Base-by-base conservation (phyloP, 2,797 vertebrate genomes). In the Heterohyrax brucei region DNA sequence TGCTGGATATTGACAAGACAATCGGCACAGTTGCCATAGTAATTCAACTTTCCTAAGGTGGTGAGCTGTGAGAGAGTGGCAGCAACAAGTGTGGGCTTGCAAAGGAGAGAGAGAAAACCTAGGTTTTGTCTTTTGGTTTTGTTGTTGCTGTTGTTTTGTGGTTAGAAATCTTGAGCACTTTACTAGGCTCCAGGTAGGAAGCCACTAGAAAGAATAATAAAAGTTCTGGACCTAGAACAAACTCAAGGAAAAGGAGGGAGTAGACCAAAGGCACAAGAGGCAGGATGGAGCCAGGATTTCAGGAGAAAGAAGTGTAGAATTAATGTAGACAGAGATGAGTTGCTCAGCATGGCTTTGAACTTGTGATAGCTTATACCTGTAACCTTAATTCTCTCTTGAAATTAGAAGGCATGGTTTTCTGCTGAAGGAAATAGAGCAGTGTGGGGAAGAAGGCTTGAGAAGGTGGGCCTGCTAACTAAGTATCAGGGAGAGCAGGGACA, bases 331-430 rank as follows among this genome's bases (percentile, higher is more conserved):
- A 56, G 70, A 92, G 44, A 62, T 56, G 44, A 73, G 56, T 64
- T 79, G n/a, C 56, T 78, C 77, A 28, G 28, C 21, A 16, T 30
- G 87, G 12, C 64, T 89, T 84, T 89, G 39, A 73, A 89, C 30
- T 48, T 77, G 39, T 50, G 30, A 50, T 24, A 81, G n/a, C 3
- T 88, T 53, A 50, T 73, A 19, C 13, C 19, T 53, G 56, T 87
- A 44, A 64, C 22, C 56, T 87, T 64, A 56, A 64, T 77, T 76
- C 61, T 70, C 39, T 91, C 30, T 50, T 50, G 68, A 12, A 91
- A 76, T 76, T 91, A 82, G 70, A 30, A 59, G 75, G 28, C 59
- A 68, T 59, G 39, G 50, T 59, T 95, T 87, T 83, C 84, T 62
- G 19, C 72, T 88, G 50, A 46, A 88, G 88, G 24, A 33, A 73